Base-by-base conservation (phyloP, 2,797 vertebrate genomes). In the Melanotaenia trifasciata region DNA sequence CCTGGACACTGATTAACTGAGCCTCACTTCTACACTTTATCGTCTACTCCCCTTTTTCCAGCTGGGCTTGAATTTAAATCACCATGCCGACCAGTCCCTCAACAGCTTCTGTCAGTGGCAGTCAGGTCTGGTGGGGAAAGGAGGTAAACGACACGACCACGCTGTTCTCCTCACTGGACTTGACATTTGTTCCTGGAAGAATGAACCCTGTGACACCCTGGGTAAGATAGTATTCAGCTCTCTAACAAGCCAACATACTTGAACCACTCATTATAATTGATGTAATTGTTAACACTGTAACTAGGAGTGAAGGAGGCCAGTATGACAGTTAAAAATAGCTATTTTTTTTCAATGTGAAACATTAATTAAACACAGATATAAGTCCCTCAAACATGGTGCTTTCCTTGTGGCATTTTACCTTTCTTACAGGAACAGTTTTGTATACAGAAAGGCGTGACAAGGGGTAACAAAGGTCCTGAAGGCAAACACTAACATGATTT, bases 91-190 rank as follows among this genome's bases (percentile, higher is more conserved):
- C 93, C 97, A 98, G 81, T 98, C 98, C 30, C 94, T 99, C 77
- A 98, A 98, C 88, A 99, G 96, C 66, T 99, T 99, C 90, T 99
- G 98, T 73, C 98, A 99, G 86, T 99, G 98, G 98, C 98, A 99
- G 24, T 98, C 98, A 0, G 96, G 96, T 38, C 94, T 99, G 51
- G 81, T 95, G 26, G 97, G 97, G 45, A 98, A 97, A 93, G 96
- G 96, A 0, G 97, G 97, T 14, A 98, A 97, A 88, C 95, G 96
- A 7, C 98, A 99, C 0, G 98, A 99, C 88, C 98, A 99, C 0
- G 98, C 98, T 54, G 94, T 99, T 76, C 93, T 99, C 28, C 96
- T 99, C 71, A 99, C 98, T 0, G 98, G 98, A 24, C 93, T 99
- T 65, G 98, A 99, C 93, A 99, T 99, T 88, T 99, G 98, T 87